These are phyloP conservation scores for Stercorarius parasiticus DNA, from an alignment of 2,113 vertebrate genomes.

Conservation along the genomic window DNA sequence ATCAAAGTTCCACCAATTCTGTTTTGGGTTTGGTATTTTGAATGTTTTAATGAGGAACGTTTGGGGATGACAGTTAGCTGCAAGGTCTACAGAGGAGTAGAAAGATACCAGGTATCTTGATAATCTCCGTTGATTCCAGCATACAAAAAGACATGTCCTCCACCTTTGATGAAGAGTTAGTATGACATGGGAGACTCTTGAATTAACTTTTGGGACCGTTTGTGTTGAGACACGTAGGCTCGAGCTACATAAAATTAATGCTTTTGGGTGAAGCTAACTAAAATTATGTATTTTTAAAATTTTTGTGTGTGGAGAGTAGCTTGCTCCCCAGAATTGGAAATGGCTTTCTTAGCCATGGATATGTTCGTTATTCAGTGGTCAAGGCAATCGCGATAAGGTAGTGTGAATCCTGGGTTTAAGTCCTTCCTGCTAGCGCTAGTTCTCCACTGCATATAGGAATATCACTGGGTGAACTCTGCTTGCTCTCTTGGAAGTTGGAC, in stretches of 20 bases:
- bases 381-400: not conserved
- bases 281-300: rapidly evolving
- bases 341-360: not conserved
- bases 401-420: not conserved
- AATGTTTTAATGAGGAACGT: not conserved
- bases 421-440: not conserved
- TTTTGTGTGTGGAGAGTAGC: not conserved
- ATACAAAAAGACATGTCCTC: too few relatives aligned
- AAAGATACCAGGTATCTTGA: not conserved
- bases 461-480: not conserved
- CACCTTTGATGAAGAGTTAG: not conserved
- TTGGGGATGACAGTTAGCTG: not conserved
- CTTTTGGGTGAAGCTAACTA: not conserved
- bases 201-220: not conserved
- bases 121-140: not conserved
- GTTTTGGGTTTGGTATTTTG: not conserved
- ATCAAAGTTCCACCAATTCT: not conserved
- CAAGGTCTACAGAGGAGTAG: not conserved
- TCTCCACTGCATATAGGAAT: not conserved
- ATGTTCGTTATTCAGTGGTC: not conserved
- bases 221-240: not conserved
- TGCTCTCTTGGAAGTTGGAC: not conserved
- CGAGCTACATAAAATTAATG: rapidly evolving
- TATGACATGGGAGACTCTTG: not conserved
- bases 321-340: not conserved